Conservation (phyloP, 2,797 vertebrate genomes). For the Pseudocheirus occidentalis region DNA sequence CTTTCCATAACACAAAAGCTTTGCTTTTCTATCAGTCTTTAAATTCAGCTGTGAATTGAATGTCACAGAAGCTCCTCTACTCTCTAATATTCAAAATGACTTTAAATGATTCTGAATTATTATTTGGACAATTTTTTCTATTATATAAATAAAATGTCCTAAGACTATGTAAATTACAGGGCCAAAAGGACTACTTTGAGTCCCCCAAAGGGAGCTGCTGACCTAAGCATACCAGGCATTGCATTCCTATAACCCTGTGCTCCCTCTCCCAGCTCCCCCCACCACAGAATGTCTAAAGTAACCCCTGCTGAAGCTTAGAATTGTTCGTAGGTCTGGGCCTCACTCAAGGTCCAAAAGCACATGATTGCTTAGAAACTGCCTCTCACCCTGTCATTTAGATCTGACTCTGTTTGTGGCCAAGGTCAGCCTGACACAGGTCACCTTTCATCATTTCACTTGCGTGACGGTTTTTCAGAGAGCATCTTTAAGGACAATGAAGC, state of each 20-base stretch:
- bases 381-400: neutral
- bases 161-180: neutral
- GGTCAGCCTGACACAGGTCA: neutral
- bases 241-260: too few species aligned
- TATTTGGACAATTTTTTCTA: neutral
- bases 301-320: neutral
- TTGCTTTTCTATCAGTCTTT: neutral
- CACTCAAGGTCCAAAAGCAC: fast-evolving
- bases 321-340: neutral
- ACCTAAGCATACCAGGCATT: neutral
- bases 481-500: neutral
- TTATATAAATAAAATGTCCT: neutral
- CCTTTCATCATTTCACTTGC: neutral
- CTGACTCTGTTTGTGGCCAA: neutral
- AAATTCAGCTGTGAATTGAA: neutral
- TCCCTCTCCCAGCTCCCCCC: neutral
- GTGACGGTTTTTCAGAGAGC: neutral
- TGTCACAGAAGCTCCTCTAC: neutral
- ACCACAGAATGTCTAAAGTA: neutral
- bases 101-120: neutral
- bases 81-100: neutral
- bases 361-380: neutral
- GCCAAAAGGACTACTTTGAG: neutral
- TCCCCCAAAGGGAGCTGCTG: neutral
- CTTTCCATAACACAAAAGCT: neutral